Base-by-base conservation (phyloP, 1,140 invertebrate genomes). In the Apis florea region DNA sequence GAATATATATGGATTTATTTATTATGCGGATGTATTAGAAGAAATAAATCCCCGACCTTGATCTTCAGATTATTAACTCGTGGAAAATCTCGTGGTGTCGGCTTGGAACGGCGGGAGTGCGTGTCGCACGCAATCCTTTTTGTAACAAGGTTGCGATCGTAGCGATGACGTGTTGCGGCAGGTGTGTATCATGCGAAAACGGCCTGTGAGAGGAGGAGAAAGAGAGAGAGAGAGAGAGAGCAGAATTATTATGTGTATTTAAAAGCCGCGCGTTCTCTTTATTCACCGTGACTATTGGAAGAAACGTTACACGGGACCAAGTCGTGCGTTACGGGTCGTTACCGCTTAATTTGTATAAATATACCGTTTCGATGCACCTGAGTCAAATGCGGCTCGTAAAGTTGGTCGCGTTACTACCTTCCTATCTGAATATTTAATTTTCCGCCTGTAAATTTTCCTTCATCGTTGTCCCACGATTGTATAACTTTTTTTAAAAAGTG, bases 181-280 rank as follows among this genome's bases (percentile, higher is more conserved):
- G 90, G 90, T 91, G 90, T 84, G 64, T 81, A 82, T 85, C 88
- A 68, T 81, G 85, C 88, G 88, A 85, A 84, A 85, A 82, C 70
- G 61, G 69, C 74, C 76, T n/a, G n/a, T n/a, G n/a, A n/a, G n/a
- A n/a, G n/a, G n/a, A n/a, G n/a, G n/a, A n/a, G n/a, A n/a, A n/a
- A n/a, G n/a, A n/a, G n/a, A n/a, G n/a, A n/a, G n/a, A n/a, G n/a
- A n/a, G n/a, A n/a, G 31, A 40, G 31, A 40, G 31, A 40, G 31
- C 5, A 5, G 31, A 40, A 40, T 40, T 40, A 40, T 40, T 40
- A 40, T 40, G 31, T 85, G 88, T 91, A 90, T 91, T 90, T 91
- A 90, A 90, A 90, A 51, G 9, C 21, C 19, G 4, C 11, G 24
- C 15, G 58, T 63, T 15, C 15, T 21, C 26, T 76, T 76, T 76